Evolutionary conservation across 2,797 vertebrate species (phyloP), one percentile per base, ranked within the genome.

Genomic region (Hemibagrus guttatus): DNA sequence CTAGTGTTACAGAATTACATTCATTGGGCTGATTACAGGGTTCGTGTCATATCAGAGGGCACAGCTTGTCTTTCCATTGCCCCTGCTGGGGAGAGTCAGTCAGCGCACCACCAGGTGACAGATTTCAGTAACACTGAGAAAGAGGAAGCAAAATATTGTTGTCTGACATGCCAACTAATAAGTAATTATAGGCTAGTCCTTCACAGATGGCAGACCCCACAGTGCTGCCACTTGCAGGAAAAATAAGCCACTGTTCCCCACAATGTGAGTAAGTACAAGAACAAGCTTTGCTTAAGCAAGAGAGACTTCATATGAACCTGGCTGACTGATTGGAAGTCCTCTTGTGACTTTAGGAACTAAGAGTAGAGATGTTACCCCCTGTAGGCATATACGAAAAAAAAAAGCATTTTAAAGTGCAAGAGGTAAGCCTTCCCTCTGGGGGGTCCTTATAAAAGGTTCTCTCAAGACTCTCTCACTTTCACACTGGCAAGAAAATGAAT

Each of bases 81-180:
- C 81, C 89, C 87, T 64, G 84, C 87, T 90, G 83, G 84, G 85
- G 35, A 80, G 76, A 91, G 63, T 84, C 80, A 89, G 72, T 85
- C 84, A 58, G 28, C 81, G 85, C 87, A 81, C 86, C 69, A 89
- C 83, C 89, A 89, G 84, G 78, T 88, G 84, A 91, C 88, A 92
- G 87, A 89, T 91, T 91, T 89, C 59, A 86, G 81, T 78, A 83
- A 90, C 88, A 87, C 86, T 14, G 75, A 39, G 76, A 85, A 84
- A 84, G 85, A 87, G 81, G 56, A 86, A 80, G 76, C 85, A 88
- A 87, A 88, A 91, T 90, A 87, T 90, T 89, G 88, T 88, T 88
- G 83, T 88, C 89, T 87, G 88, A 88, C 87, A 89, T 89, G 89
- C 85, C 87, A 89, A 89, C 87, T 88, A 87, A 89, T 88, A 89